A percentile compares a stretch with the other conserved stretches of the same genome.
phyloP scores from a whole-genome alignment of 2,113 vertebrate species.

The Saimiri boliviensis region DNA sequence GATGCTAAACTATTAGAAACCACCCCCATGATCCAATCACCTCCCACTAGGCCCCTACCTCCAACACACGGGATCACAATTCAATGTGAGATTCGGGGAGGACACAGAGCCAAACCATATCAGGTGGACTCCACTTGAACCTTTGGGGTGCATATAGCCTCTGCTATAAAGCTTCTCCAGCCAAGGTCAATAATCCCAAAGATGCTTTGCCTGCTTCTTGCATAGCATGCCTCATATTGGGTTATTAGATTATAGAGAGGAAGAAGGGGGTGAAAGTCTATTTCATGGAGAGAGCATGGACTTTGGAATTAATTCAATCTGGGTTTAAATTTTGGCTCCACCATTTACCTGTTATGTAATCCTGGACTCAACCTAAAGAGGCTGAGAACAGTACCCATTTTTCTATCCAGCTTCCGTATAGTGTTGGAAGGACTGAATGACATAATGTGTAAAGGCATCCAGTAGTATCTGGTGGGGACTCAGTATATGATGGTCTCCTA shows the following conservation, averaged over 20 bases:
- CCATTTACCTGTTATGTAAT: background rate
- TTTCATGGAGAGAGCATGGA: background rate
- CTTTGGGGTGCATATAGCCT: background rate
- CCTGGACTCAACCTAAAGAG: background rate
- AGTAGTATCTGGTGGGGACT: background rate
- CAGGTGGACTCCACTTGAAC: background rate
- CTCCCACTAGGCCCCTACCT: no score
- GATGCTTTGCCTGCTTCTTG: background rate
- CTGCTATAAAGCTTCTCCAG: background rate
- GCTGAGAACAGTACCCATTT: background rate
- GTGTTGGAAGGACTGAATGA: background rate
- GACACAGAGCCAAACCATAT: no score
- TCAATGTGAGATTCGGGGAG: no score
- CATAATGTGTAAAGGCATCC: background rate
- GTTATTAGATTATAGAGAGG: background rate
- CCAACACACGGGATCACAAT: no score
- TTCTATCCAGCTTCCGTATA: background rate
- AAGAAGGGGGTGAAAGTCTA: background rate
- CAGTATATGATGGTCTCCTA: background rate
- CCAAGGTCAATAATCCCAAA: background rate
- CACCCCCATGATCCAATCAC: no score
- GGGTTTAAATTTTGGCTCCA: background rate
- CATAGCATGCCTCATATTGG: background rate
- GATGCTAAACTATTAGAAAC: no score
- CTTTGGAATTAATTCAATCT: background rate